Evolutionary conservation across 2,797 vertebrate genomes (phyloP).

Genomic region (Avahi laniger): DNA sequence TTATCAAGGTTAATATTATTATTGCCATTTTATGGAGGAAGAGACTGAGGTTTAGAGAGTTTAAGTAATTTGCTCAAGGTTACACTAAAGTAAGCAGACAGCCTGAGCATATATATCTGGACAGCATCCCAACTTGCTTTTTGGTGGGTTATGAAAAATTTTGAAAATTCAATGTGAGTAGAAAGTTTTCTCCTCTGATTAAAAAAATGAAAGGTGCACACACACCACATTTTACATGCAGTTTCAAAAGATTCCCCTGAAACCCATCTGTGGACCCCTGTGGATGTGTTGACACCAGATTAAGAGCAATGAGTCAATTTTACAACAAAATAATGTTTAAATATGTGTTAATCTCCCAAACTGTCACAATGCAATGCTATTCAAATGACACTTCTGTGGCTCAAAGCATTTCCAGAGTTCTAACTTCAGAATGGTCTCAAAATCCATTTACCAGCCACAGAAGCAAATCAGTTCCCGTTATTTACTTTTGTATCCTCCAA

Average conservation of each 20-base stretch:
- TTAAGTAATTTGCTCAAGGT: not conserved
- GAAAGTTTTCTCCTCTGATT: not conserved
- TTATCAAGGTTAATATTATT: not conserved
- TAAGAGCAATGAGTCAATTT: slow-evolving; percentile 17
- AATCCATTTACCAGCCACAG: not conserved
- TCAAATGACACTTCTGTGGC: not conserved
- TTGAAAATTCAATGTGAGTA: not conserved
- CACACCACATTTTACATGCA: not conserved
- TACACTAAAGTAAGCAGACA: not conserved
- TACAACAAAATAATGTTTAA: slow-evolving; percentile 16
- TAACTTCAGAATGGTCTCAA: not conserved
- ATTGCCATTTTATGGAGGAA: not conserved
- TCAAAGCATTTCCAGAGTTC: not conserved
- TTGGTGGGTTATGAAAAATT: not conserved
- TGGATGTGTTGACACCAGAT: not conserved
- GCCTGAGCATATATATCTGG: not conserved
- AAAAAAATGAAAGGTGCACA: not conserved
- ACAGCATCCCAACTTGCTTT: not conserved
- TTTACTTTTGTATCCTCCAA: slow-evolving; percentile 11
- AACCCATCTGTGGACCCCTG: not conserved
- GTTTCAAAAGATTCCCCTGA: not conserved
- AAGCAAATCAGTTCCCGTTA: not conserved
- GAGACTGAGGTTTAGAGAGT: not conserved
- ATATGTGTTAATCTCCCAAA: not conserved
- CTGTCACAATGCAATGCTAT: not conserved